Evolutionary conservation across 2,113 vertebrate genomes (phyloP), one percentile per base, ranked within the genome.

Genomic region (Xyliphius kryptos): DNA sequence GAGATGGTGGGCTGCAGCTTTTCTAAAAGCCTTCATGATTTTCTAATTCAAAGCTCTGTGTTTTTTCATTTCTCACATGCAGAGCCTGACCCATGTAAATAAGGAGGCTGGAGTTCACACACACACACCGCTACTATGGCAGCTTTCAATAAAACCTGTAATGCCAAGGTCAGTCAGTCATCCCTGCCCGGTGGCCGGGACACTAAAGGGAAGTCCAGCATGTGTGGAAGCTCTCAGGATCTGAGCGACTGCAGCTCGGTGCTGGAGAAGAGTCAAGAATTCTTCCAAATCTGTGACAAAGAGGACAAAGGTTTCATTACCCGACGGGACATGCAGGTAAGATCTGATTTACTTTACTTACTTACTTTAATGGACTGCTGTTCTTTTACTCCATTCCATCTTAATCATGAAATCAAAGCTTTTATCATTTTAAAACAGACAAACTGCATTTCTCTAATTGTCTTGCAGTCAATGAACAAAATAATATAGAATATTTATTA

Each of bases 301-400:
- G 92, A 94, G 71, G 83, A 84, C 71, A 98, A 96, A 70, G 94
- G 94, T 51, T 97, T 92, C 59, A 85, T 98, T 52, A 86, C 84
- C 49, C 77, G 80, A 12, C 77, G 78, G 15, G 93, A 96, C 56
- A 90, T 98, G 91, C 91, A 95, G 92, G 94, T 97, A 83, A 84
- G 40, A 21, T 9, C 10, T 8, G 11, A 11, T 6, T 22, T 10
- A 46, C 1, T 14, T 20, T 5, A 10, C 16, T 17, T n/a, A n/a
- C n/a, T n/a, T n/a, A n/a, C n/a, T n/a, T n/a, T n/a, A n/a, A n/a
- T n/a, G n/a, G n/a, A n/a, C n/a, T n/a, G n/a, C n/a, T n/a, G n/a
- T n/a, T n/a, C n/a, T n/a, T n/a, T n/a, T n/a, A n/a, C n/a, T n/a
- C n/a, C n/a, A n/a, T n/a, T n/a, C n/a, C n/a, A n/a, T n/a, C n/a